Evolutionary conservation across 2,113 vertebrate genomes (phyloP).

Genomic region (Campylomormyrus numenius): DNA sequence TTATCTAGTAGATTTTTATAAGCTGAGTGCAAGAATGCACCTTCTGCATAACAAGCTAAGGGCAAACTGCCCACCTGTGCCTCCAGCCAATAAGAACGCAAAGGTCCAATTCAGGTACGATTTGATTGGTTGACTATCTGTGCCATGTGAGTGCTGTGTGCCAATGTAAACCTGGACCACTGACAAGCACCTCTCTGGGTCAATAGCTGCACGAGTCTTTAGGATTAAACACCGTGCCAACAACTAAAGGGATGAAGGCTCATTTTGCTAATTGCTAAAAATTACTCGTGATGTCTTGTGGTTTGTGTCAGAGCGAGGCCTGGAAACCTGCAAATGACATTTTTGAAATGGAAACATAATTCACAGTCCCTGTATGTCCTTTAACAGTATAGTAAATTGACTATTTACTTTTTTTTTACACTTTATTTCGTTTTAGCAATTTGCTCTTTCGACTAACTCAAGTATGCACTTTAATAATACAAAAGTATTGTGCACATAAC

Average conservation of each 20-base stretch:
- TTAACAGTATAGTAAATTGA: not conserved
- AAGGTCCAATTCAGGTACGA: not conserved
- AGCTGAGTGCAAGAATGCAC: not conserved
- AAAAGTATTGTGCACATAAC: constrained; percentile 6
- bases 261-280: not conserved
- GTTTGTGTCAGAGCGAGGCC: not conserved
- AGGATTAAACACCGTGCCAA: not conserved
- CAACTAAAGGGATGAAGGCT: not conserved
- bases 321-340: not conserved
- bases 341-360: not conserved
- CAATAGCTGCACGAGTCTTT: not conserved
- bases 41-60: not conserved
- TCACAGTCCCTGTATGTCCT: not conserved
- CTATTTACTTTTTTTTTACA: not conserved
- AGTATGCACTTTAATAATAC: constrained; percentile 7
- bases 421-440: not conserved
- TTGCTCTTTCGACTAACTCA: not conserved
- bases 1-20: not conserved
- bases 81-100: not conserved
- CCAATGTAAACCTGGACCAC: not conserved
- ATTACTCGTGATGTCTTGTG: not conserved
- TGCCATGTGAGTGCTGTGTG: constrained; percentile 3
- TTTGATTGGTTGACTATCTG: not conserved
- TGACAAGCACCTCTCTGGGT: not conserved
- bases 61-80: not conserved